Evolutionary conservation across 2,113 vertebrate species (phyloP).

Genomic region (Balaeniceps rex): DNA sequence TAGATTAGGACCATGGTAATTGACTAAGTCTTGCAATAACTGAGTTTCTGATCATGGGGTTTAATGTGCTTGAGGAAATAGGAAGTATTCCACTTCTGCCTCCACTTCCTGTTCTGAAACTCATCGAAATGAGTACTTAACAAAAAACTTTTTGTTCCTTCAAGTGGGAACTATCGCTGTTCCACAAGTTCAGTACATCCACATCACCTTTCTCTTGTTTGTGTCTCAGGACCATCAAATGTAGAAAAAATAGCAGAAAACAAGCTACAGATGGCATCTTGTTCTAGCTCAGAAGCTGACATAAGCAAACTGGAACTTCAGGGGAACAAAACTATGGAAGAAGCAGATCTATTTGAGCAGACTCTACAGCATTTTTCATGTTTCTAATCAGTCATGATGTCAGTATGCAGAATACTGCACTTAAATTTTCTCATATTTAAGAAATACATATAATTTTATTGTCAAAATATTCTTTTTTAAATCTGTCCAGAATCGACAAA

Average conservation of each 20-base stretch:
- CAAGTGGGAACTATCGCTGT: not conserved
- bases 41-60: not conserved
- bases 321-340: not conserved
- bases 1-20: not conserved
- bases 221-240: not conserved
- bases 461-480: not conserved
- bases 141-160: not conserved
- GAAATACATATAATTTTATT: not conserved
- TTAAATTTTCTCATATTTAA: not conserved
- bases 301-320: not conserved
- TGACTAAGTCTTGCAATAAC: not conserved
- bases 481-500: not conserved
- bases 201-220: not conserved
- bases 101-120: not conserved
- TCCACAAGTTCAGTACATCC: not conserved
- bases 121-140: no score
- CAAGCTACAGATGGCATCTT: not conserved
- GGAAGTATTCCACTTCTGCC: not conserved
- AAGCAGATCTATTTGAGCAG: not conserved
- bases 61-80: not conserved
- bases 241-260: not conserved
- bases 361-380: not conserved
- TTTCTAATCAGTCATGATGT: not conserved
- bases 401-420: not conserved
- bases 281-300: not conserved